Percentiles rank a stretch among this genome's conserved stretches.
Conservation (phyloP, 2,888 invertebrate species). For the Lithophane leautieri region DNA sequence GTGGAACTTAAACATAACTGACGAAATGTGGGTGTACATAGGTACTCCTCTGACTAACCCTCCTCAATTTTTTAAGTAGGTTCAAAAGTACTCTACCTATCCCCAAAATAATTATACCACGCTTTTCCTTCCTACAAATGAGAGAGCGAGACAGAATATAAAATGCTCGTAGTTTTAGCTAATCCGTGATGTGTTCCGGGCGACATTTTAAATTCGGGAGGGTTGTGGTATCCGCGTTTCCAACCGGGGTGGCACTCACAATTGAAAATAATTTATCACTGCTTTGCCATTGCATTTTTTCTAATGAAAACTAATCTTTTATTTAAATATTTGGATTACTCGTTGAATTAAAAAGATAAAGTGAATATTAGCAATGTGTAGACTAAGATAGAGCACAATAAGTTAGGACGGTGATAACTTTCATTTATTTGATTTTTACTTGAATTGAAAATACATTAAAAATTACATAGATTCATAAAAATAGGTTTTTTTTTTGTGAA, state of each 20-base stretch:
- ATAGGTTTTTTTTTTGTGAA: no score
- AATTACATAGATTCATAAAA: no score
- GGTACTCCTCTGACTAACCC: neutral
- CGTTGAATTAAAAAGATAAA: neutral
- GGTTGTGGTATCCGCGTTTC: conserved; percentile 49
- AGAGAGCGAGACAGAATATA: conserved; percentile 37
- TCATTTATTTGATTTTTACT: no score
- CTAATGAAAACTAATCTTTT: conserved; percentile 55
- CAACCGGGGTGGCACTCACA: conserved; percentile 51
- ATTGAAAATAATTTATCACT: conserved; percentile 59
- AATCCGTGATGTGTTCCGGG: conserved; percentile 52
- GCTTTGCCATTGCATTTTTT: conserved; percentile 15
- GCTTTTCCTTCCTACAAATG: conserved; percentile 27
- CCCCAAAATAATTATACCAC: conserved; percentile 24
- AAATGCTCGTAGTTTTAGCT: conserved; percentile 58
- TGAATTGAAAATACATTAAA: no score
- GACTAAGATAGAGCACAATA: neutral
- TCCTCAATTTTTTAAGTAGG: neutral
- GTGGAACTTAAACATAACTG: no score
- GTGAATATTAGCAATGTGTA: neutral
- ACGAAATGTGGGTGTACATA: no score
- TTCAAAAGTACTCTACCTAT: conserved; percentile 1
- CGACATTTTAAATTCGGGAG: conserved; percentile 60
- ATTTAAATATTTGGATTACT: conserved; percentile 1
- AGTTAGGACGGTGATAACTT: no score